Percentiles rank a stretch among this genome's conserved stretches.
phyloP scores from a whole-genome alignment of 2,797 vertebrate species.

The Sebastes steindachneri region DNA sequence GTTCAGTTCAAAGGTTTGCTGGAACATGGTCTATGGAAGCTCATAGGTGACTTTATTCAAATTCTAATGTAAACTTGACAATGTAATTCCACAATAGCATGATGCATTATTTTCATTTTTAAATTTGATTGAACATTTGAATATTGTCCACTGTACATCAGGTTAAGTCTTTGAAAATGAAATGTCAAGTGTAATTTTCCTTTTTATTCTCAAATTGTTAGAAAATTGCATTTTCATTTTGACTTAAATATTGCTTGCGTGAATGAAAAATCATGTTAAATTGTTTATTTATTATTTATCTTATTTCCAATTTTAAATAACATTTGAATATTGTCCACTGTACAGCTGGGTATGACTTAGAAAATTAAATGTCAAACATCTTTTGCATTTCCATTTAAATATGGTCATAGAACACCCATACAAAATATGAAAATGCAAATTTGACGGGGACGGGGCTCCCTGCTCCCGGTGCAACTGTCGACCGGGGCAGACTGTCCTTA shows the following conservation, averaged over 20 bases:
- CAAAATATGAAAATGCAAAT: too few species aligned
- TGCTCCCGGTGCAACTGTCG: too few species aligned
- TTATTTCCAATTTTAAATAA: background rate
- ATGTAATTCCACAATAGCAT: too few species aligned
- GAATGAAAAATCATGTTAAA: background rate
- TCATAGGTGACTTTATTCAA: background rate
- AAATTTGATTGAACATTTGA: background rate
- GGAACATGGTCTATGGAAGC: background rate
- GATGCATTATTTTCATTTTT: background rate
- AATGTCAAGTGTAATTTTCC: background rate
- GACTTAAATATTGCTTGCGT: background rate
- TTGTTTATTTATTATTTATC: background rate
- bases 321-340: background rate
- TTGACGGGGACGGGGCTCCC: too few species aligned
- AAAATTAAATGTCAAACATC: too few species aligned
- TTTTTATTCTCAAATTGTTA: background rate
- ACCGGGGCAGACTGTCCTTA: too few species aligned
- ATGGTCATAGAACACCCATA: too few species aligned
- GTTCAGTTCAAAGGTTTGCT: background rate
- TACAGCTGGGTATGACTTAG: background rate
- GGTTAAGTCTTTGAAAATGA: background rate
- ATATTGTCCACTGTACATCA: background rate
- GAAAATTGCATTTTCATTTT: background rate
- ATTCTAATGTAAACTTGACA: background rate
- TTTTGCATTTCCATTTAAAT: too few species aligned